Percentiles rank a stretch among this genome's conserved stretches.
Evolutionary conservation across 2,113 vertebrate species (phyloP).

Genomic region (Chloropsis hardwickii): DNA sequence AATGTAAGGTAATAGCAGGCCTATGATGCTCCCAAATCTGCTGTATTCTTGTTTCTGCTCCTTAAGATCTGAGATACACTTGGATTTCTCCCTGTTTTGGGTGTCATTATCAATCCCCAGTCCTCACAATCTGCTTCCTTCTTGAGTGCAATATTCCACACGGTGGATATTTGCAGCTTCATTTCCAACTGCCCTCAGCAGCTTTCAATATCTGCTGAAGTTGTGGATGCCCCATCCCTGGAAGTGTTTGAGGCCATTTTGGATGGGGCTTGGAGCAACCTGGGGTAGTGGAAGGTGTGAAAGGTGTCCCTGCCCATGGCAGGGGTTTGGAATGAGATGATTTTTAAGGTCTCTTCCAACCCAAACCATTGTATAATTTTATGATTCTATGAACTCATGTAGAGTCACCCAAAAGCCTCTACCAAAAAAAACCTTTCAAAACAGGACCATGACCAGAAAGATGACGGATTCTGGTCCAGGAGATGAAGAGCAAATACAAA

Average conservation of each 20-base stretch:
- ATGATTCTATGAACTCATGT: background rate
- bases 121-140: background rate
- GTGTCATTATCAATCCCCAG: background rate
- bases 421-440: background rate
- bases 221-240: rapidly evolving
- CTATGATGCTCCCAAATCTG: background rate
- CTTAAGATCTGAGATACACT: background rate
- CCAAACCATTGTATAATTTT: background rate
- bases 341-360: background rate
- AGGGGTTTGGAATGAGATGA: background rate
- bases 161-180: rapidly evolving
- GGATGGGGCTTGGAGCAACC: background rate
- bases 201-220: background rate
- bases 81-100: background rate
- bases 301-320: background rate
- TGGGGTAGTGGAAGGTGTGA: too few relatives aligned
- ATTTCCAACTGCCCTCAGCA: background rate
- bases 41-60: background rate
- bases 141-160: rapidly evolving
- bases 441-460: background rate
- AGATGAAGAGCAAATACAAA: background rate
- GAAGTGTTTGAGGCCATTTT: background rate
- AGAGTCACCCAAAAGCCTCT: background rate
- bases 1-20: rapidly evolving
- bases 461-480: background rate